A percentile compares a stretch with the other conserved stretches of the same genome.
Conservation (phyloP, 2,797 vertebrate species). For the Scleropages formosus region DNA sequence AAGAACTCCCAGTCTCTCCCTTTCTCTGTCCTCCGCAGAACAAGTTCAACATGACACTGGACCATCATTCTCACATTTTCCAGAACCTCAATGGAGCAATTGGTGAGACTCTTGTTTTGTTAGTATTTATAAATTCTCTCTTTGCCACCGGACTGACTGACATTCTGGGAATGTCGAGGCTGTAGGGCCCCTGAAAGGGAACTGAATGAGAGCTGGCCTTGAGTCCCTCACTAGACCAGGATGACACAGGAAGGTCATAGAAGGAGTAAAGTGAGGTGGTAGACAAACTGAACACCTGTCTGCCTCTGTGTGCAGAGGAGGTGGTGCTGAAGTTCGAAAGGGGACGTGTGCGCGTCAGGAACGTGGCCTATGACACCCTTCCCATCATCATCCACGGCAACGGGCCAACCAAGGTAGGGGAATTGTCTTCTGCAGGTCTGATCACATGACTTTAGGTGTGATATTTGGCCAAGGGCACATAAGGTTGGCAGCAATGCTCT, state of each 20-base stretch:
- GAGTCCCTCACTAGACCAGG: too few relatives aligned
- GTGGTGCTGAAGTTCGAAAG: conserved; percentile 86
- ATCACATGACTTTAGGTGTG: not conserved
- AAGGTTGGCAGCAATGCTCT: too few relatives aligned
- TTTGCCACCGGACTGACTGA: too few relatives aligned
- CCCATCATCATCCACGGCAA: conserved; percentile 85
- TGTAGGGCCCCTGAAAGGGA: too few relatives aligned
- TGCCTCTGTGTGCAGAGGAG: conserved; percentile 69
- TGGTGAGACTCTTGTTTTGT: conserved; percentile 62
- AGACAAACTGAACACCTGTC: not conserved
- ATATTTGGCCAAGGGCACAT: not conserved
- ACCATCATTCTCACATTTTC: conserved; percentile 82
- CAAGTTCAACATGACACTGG: conserved; percentile 77
- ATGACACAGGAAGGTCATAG: not conserved
- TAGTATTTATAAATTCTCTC: too few relatives aligned
- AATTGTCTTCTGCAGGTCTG: not conserved
- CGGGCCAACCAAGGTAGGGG: conserved; percentile 83
- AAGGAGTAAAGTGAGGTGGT: not conserved
- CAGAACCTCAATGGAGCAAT: conserved; percentile 87
- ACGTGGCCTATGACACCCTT: conserved; percentile 83
- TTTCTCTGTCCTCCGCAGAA: conserved; percentile 59
- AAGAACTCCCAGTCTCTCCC: too few relatives aligned
- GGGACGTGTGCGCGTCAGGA: conserved; percentile 76
- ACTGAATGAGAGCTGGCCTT: too few relatives aligned
- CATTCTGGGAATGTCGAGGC: too few relatives aligned